Base-by-base conservation (phyloP, 2,888 invertebrate species). In the Hypolimnas misippus region DNA sequence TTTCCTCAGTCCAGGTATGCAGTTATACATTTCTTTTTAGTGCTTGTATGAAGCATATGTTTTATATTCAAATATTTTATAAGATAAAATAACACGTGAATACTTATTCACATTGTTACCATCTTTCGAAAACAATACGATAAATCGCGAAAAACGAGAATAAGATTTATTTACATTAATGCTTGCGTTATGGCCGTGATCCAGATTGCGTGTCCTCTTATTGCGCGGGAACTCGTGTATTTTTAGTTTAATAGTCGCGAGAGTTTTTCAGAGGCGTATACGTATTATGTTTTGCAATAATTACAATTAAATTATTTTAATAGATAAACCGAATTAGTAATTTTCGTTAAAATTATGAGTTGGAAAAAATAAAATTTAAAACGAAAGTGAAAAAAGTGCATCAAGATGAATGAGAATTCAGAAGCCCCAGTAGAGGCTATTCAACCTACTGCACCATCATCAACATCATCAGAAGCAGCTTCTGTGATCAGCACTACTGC, bases 201-300 rank as follows among this genome's bases (percentile, higher is more conserved):
- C 91, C 91, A 91, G 87, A 89, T 89, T 84, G 78, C 84, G 83
- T 82, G 86, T 84, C 83, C 78, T 82, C 80, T 80, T 88, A 89
- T 83, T 89, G 86, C 91, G 91, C 90, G 89, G 87, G 89, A 89
- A 90, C 83, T 82, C 82, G 86, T 84, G 78, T 92, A 92, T 91
- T 89, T 92, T 83, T 90, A 90, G 89, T 87, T 77, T 83, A 80
- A 79, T 80, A 80, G 76, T 59, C 84, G 77, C 76, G 74, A 76
- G 79, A 79, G 81, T 77, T 79, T 82, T 82, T 82, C 74, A 71
- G 77, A 78, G 76, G 78, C 80, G 80, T 78, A 78, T 77, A 78
- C 80, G 80, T 78, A 78, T 77, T 77, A 73, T 77, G 73, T 74
- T 74, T 75, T 73, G n/a, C 71, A 69, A 74, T 72, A 75, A 79